Evolutionary conservation across 64 coral and sea anemone species (phyloP), one percentile per base, ranked within the genome.

Genomic region (Trachythela sp.): DNA sequence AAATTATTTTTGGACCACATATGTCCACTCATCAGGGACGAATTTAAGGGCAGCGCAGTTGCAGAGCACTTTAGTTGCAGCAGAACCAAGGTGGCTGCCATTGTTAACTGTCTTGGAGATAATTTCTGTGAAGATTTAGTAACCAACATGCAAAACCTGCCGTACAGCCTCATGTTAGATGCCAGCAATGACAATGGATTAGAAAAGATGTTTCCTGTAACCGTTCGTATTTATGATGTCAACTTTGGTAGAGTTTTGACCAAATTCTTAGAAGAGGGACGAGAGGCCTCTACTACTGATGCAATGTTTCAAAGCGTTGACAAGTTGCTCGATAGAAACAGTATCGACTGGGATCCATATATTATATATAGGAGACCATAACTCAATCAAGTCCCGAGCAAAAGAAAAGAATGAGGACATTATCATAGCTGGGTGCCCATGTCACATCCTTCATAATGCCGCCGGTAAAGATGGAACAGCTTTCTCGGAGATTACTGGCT

Each of bases 151-250:
- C 51, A 40, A 90, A 84, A 20, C 77, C 59, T 68, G 48, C 89
- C 89, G 38, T 67, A 84, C 50, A 90, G 89, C 84, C 84, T 90
- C 17, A 90, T 90, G 89, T 22, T 84, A 38, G 80, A 90, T 32
- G 48, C 76, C 40, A 90, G 89, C 84, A 90, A 90, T 59, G 89
- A 90, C 80, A 85, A 40, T 84, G 77, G 89, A 22, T 39, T 64
- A 38, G 83, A 90, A 48, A 90, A 90, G 84, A 90, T 90, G 89
- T 85, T 85, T 58, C 89, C 89, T 68, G 54, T 89, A 26, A 89
- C 70, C 54, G 89, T 67, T 9, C 36, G 89, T 35, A 56, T 85
- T 90, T 90, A 84, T 85, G 77, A 90, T 45, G 76, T 90, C 49
- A 90, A 90, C 33, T 90, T 76, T 76, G 58, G 33, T 48, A 90